Evolutionary conservation across 2,113 vertebrate species (phyloP).

Genomic region (Anthoscopus minutus): DNA sequence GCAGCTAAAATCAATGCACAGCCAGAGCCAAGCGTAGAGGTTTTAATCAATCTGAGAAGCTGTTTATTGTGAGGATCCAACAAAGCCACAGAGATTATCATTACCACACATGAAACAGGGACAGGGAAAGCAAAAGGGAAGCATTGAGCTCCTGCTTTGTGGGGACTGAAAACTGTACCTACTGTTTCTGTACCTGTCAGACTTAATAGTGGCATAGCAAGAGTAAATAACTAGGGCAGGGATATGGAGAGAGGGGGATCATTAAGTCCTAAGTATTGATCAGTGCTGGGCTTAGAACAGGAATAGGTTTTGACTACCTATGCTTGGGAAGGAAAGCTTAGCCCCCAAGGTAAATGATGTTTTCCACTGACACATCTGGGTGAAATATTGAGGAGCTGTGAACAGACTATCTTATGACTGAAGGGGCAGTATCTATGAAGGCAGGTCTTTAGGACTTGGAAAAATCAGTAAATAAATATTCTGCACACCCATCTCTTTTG

Average conservation of each 20-base stretch:
- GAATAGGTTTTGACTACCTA: background rate
- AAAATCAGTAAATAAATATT: background rate
- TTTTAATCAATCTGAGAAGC: slow-evolving; percentile 64
- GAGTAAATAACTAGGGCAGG: background rate
- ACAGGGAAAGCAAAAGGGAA: slow-evolving; percentile 14
- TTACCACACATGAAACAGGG: background rate
- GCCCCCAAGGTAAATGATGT: background rate
- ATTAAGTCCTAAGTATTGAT: background rate
- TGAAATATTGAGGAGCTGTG: background rate
- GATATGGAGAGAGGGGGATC: background rate
- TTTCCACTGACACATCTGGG: background rate
- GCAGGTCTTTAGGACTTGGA: background rate
- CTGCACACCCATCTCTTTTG: background rate
- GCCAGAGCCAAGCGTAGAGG: background rate
- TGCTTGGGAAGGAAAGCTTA: background rate
- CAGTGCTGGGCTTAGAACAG: background rate
- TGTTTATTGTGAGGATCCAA: slow-evolving; percentile 44
- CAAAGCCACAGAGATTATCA: slow-evolving; percentile 54
- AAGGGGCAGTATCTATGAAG: background rate
- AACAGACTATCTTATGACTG: background rate
- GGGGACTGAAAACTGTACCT: background rate
- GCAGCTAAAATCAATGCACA: slow-evolving; percentile 56
- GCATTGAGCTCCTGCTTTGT: background rate
- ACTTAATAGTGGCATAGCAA: background rate
- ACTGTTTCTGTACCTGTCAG: background rate